Base-by-base conservation (phyloP, 2,888 invertebrate genomes). In the Proisotoma minuta region DNA sequence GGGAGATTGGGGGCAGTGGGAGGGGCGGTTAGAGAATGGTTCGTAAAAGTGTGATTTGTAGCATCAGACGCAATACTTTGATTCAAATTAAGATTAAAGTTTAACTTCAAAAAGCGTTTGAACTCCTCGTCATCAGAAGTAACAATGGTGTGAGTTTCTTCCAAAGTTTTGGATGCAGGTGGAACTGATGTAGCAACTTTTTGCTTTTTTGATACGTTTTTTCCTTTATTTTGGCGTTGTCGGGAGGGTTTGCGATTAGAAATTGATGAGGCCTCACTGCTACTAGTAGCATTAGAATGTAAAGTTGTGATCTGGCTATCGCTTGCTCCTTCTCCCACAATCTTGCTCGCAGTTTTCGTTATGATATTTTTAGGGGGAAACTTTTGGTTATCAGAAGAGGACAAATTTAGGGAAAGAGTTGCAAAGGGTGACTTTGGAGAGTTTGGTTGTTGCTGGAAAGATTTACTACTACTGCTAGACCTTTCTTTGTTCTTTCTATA, bases 101-200 rank as follows among this genome's bases (percentile, higher is more conserved):
- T 69, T 10, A 51, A 27, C 24, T 66, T 59, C 29, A 69, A 59
- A 43, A 66, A 64, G 34, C 62, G 57, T 29, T 59, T 40, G 60
- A 69, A 69, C 52, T 69, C 69, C 26, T 69, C 69, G 49, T 69
- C 69, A 58, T 69, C 69, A 47, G 63, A 63, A 40, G 66, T 63
- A 40, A 66, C 63, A 24, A 66, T 56, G 15, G 63, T 63, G 47
- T 66, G 66, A 29, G 60, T 61, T 39, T 68, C 68, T 34, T 57
- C 56, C 24, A 57, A 57, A 22, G 50, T 52, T 15, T 26, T 28
- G 27, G 34, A 20, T n/a, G n/a, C 10, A 22, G 54, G 23, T 20
- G 54, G 54, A 54, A 54, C 68, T 58, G 63, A 67, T 53, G 67
- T 60, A 43, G 65, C 65, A 47, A 65, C 70, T 59, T 70, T 70